A percentile compares a stretch with the other conserved stretches of the same genome.
Evolutionary conservation across 1,140 invertebrate species (phyloP).

Genomic region (Parapsyche elsis): DNA sequence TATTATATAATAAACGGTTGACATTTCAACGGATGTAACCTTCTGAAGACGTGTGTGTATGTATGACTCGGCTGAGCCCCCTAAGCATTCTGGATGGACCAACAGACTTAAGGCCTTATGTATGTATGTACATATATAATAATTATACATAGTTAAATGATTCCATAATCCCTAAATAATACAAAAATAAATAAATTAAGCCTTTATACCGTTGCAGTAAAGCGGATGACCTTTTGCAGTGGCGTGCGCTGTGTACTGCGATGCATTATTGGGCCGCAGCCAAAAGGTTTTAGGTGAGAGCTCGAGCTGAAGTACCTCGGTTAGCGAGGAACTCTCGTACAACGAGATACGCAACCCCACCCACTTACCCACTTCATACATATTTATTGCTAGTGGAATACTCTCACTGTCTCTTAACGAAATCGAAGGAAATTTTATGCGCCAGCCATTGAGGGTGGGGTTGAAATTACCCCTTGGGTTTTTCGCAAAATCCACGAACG

Average conservation of each 20-base stretch:
- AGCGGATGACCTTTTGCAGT: neutral
- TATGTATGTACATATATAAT: no score
- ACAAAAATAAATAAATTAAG: no score
- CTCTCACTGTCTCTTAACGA: conserved; percentile 31
- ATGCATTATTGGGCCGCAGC: conserved; percentile 41
- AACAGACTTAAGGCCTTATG: no score
- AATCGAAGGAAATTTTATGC: conserved; percentile 30
- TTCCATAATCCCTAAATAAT: no score
- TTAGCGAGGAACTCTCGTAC: neutral
- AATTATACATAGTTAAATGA: no score
- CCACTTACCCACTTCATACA: conserved; percentile 23
- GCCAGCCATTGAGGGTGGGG: neutral
- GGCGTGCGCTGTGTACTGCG: conserved; percentile 9
- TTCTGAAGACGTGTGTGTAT: no score
- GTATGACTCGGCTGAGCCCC: no score
- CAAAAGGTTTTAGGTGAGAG: conserved; percentile 35
- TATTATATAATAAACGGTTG: no score
- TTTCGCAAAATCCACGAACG: neutral
- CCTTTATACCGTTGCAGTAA: neutral
- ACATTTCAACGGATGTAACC: no score
- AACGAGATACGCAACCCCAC: neutral
- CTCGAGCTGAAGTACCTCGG: conserved; percentile 1
- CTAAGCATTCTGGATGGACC: no score
- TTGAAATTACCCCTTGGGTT: neutral
- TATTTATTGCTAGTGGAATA: conserved; percentile 34